Evolutionary conservation across 2,797 vertebrate species (phyloP), one percentile per base, ranked within the genome.

Genomic region (Pangasius djambal): DNA sequence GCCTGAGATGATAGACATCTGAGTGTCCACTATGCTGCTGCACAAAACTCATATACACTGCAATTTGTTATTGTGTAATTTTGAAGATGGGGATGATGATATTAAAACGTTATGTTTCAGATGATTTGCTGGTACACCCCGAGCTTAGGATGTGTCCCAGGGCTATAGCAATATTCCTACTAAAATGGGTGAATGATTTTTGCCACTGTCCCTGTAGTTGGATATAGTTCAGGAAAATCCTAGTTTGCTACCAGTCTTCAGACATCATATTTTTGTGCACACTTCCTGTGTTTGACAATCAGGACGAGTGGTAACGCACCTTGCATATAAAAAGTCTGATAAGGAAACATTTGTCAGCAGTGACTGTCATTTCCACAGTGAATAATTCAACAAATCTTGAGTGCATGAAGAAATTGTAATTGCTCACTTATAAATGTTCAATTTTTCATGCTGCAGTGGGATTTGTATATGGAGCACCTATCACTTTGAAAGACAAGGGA

Each of bases 391-490:
- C 31, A 72, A 74, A 28, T 1, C 31, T 74, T 48, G 37, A 37
- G 9, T 86, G 50, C 69, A 44, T 79, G 15, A 78, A 78, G 16
- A 67, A 63, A 77, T 57, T 13, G 61, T 63, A 78, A 48, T 67
- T 87, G 86, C 61, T 78, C 55, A n/a, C 37, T 52, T 75, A 67
- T n/a, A 79, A 67, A 67, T 65, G 44, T 63, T 81, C 31, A 12
- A 37, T 63, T 13, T 72, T 72, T 48, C 55, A 61, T 44, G 57
- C 40, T 25, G 86, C 20, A 1, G 20, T 69, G 86, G 59, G 59
- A 37, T 34, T 87, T 79, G 28, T 10, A 50, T 78, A 7, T 65
- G 40, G 40, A n/a, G 28, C 34, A 67, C 61, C 22, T n/a, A 77
- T 40, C 86, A 69, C 61, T 87, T 63, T 67, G 28, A 86, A 63